Conservation (phyloP, 2,888 invertebrate genomes). For the Masnerella sp. region DNA sequence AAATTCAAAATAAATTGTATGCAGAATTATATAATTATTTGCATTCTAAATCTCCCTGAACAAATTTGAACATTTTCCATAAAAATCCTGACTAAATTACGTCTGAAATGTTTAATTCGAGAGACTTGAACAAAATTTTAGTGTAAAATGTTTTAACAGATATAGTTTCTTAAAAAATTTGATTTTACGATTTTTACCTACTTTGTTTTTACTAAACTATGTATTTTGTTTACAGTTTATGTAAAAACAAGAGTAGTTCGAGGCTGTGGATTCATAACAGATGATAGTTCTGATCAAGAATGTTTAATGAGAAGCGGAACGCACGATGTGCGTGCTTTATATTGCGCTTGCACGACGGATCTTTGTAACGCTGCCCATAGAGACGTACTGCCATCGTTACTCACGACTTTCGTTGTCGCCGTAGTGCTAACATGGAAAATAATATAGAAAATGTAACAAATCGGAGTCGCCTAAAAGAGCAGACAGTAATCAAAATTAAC, state of each 20-base stretch:
- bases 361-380: slow-evolving; percentile 83
- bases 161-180: too few species aligned
- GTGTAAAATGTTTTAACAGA: too few species aligned
- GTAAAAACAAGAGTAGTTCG: slow-evolving; percentile 87
- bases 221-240: slow-evolving; percentile 86
- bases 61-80: too few species aligned
- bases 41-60: too few species aligned
- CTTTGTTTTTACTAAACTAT: too few species aligned
- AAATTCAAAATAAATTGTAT: too few species aligned
- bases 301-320: slow-evolving; percentile 86
- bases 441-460: slow-evolving; percentile 12
- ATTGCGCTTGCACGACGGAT: slow-evolving; percentile 88
- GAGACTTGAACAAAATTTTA: too few species aligned
- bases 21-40: too few species aligned
- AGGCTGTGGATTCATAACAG: slow-evolving; percentile 87
- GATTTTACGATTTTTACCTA: too few species aligned
- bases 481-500: slow-evolving; percentile 30
- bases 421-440: slow-evolving; percentile 36
- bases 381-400: slow-evolving; percentile 33
- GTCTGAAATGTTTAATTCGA: too few species aligned
- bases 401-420: slow-evolving; percentile 18
- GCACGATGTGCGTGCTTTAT: slow-evolving; percentile 85
- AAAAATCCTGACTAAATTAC: too few species aligned
- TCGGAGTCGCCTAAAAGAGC: slow-evolving; percentile 16
- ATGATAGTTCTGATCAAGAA: slow-evolving; percentile 80